A percentile compares a stretch with the other conserved stretches of the same genome.
These are phyloP conservation scores for Drosophila micromelanica DNA, from an alignment of 1,140 invertebrate species.

Conservation along the genomic window DNA sequence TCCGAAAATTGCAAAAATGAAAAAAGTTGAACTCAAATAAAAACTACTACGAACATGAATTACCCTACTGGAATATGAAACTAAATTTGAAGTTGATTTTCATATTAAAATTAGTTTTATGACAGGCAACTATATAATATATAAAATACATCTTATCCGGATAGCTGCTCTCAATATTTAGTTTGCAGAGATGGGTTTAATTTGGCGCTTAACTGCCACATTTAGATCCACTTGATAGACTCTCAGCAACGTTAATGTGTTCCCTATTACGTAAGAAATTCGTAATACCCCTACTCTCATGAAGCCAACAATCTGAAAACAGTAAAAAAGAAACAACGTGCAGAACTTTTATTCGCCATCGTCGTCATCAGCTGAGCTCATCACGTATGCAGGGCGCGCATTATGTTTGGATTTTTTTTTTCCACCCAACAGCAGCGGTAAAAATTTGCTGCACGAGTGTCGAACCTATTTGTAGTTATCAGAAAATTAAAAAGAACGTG, in stretches of 20 bases:
- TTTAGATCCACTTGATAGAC: neutral
- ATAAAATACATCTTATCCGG: too few species aligned
- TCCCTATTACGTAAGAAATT: conserved; percentile 4
- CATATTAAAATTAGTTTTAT: too few species aligned
- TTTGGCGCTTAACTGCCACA: neutral
- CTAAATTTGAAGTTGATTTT: too few species aligned
- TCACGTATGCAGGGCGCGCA: conserved; percentile 66
- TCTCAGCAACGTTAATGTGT: neutral
- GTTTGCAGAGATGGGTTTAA: too few species aligned
- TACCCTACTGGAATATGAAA: neutral
- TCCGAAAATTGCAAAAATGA: conserved; percentile 18
- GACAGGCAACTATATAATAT: too few species aligned
- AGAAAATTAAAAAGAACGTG: conserved; percentile 82
- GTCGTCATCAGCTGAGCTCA: conserved; percentile 50
- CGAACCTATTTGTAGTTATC: conserved; percentile 82
- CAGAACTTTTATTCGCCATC: conserved; percentile 49
- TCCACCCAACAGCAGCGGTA: conserved; percentile 60
- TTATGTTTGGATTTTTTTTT: conserved; percentile 40
- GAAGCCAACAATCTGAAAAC: conserved; percentile 5
- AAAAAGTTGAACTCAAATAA: neutral
- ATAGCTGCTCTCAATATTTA: too few species aligned
- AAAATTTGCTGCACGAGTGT: conserved; percentile 80
- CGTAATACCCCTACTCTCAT: conserved; percentile 3
- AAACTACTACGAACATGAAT: conserved; percentile 8
- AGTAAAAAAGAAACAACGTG: conserved; percentile 40